These are phyloP conservation scores for Haliclona indistincta DNA, from an alignment of 37 sponge, comb jelly and placozoan species.

Conservation along the genomic window DNA sequence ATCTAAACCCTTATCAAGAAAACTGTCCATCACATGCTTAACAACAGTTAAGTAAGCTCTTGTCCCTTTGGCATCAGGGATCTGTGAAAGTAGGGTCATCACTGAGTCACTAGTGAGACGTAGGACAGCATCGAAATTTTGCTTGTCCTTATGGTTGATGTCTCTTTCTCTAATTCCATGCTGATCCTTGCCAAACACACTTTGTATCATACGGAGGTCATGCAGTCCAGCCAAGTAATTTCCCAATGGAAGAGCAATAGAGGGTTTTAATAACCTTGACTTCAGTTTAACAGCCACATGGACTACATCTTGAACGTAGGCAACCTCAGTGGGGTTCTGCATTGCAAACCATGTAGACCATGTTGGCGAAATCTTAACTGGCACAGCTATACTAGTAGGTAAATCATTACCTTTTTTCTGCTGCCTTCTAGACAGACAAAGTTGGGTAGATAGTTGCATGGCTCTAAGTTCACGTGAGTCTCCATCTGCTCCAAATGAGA, in stretches of 20 bases:
- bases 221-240: conserved; percentile 40
- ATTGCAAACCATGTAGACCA: conserved; percentile 38
- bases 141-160: conserved; percentile 40
- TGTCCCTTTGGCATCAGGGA: conserved; percentile 62
- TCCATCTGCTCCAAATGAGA: too few relatives aligned
- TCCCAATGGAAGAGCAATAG: conserved; percentile 46
- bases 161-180: conserved; percentile 43
- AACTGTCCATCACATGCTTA: conserved; percentile 39
- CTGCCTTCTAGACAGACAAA: not conserved
- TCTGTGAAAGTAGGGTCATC: not conserved
- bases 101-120: conserved; percentile 5
- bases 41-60: conserved; percentile 10
- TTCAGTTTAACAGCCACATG: conserved; percentile 54
- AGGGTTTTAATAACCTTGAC: conserved; percentile 38
- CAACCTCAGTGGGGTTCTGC: conserved; percentile 13
- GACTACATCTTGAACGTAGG: conserved; percentile 57
- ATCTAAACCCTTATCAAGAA: conserved; percentile 31
- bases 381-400: not conserved
- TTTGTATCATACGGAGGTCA: conserved; percentile 29
- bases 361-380: conserved; percentile 19
- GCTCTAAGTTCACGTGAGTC: conserved; percentile 46
- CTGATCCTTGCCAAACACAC: conserved; percentile 33
- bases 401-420: not conserved
- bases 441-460: conserved; percentile 40
- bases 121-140: conserved; percentile 44